phyloP scores from a whole-genome alignment of 2,797 vertebrate species.

The Spinus olivaceus region DNA sequence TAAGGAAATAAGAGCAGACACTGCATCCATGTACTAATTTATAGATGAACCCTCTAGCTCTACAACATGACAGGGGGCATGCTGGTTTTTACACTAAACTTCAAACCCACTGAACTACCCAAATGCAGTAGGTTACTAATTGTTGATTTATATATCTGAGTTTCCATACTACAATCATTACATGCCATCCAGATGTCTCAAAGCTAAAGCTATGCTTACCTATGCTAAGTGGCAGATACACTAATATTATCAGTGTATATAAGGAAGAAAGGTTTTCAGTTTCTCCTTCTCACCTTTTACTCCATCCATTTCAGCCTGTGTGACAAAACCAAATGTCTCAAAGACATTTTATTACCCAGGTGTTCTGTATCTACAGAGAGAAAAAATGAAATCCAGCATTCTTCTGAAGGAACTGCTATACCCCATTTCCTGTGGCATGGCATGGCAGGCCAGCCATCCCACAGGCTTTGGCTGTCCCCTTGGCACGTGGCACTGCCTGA shows the following conservation, averaged over 20 bases:
- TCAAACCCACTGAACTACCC: background rate
- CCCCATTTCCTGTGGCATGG: accelerated
- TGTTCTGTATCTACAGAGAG: background rate
- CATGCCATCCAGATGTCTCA: background rate
- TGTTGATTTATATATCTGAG: background rate
- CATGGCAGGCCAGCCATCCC: background rate
- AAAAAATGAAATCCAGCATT: background rate
- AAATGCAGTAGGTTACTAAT: background rate
- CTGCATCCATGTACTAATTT: background rate
- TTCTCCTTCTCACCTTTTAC: background rate
- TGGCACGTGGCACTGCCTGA: accelerated
- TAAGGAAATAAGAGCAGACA: background rate
- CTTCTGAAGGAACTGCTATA: background rate
- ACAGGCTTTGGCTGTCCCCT: accelerated
- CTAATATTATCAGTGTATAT: background rate
- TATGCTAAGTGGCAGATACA: background rate
- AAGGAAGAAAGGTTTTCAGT: background rate
- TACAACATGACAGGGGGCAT: background rate
- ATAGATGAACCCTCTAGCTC: background rate
- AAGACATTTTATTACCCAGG: background rate
- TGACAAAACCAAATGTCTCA: background rate
- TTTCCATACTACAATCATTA: background rate
- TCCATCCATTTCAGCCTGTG: background rate
- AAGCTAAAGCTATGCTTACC: background rate
- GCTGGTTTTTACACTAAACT: background rate